A percentile compares a stretch with the other conserved stretches of the same genome.
These are phyloP conservation scores for Tetrapedia diversipes DNA, from an alignment of 2,888 invertebrate genomes.

Conservation along the genomic window DNA sequence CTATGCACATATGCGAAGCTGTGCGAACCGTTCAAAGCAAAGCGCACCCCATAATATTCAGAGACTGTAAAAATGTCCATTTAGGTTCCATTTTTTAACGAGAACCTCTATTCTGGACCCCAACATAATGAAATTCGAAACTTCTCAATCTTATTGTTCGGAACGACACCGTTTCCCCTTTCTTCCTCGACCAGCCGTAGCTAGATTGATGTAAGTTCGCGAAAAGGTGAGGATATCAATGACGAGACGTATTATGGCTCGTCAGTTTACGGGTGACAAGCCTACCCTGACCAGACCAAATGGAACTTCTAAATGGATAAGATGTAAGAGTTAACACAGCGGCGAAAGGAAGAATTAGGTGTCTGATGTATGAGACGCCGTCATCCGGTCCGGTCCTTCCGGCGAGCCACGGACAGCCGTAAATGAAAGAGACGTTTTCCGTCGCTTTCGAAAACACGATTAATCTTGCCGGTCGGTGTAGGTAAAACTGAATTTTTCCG, in stretches of 20 bases:
- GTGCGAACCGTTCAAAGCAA: too few relatives aligned
- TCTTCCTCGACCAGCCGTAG: neutral
- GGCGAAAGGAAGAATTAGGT: constrained; percentile 72
- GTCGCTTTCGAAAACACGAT: constrained; percentile 50
- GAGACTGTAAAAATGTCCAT: too few relatives aligned
- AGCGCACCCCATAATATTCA: too few relatives aligned
- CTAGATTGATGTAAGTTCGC: constrained; percentile 40
- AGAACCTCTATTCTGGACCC: too few relatives aligned
- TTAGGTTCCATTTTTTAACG: too few relatives aligned
- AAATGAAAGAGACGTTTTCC: constrained; percentile 63
- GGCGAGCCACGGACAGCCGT: constrained; percentile 44
- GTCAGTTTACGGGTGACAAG: constrained; percentile 75
- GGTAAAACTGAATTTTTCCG: constrained; percentile 44
- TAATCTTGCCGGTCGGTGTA: constrained; percentile 39
- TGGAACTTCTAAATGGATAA: constrained; percentile 79
- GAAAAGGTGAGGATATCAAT: constrained; percentile 33
- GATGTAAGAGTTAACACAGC: constrained; percentile 75
- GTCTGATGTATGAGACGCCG: constrained; percentile 74
- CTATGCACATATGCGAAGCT: too few relatives aligned
- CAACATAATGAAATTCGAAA: neutral
- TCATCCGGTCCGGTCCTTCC: constrained; percentile 54
- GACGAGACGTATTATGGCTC: constrained; percentile 65
- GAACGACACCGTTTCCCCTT: neutral
- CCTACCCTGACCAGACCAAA: constrained; percentile 57
- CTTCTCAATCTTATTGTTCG: neutral